Evolutionary conservation across 2,888 invertebrate species (phyloP), one percentile per base, ranked within the genome.

Genomic region (Margaritifera margaritifera): DNA sequence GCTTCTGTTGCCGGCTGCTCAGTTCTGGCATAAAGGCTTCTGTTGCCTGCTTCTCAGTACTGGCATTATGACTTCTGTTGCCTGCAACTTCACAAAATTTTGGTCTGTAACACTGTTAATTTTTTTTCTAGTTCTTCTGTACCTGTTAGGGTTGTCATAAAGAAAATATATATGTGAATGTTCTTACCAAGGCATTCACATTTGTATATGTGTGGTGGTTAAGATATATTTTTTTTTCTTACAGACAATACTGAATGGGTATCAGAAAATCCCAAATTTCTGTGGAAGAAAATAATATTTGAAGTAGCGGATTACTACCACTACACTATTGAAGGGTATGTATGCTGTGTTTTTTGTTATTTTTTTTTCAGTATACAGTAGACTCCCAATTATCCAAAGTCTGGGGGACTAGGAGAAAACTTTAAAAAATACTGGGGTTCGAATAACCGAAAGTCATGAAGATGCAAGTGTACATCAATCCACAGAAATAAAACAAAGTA

Each of bases 221-320:
- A 53, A 53, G 20, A 42, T 64, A 22, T 6, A 22, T 22, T 58
- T 25, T 67, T 19, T 64, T 60, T 59, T 65, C 20, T 66, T 69
- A 31, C 75, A 85, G 92, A 92, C 80, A 92, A 92, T 80, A 93
- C 93, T 85, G 96, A 96, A 84, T 99, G 98, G 98, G 94, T 95
- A 5, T 92, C 92, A 75, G 91, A 98, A 72, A 96, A 96, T 6
- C 95, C 96, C 0, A 95, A 94, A 87, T 92, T 93, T 6, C 92
- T 99, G 61, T 99, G 98, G 96, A 92, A 93, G 79, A 96, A 96
- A 90, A 93, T 99, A 70, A 94, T 93, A 85, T 92, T 93, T 60
- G 97, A 97, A 87, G 91, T 95, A 22, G 92, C 94, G 91, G 91
- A 93, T 0, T 98, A 98, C 87, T 99, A 95, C 92, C 96, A 96